phyloP scores from a whole-genome alignment of 2,113 vertebrate genomes.

The Antigone vipio region DNA sequence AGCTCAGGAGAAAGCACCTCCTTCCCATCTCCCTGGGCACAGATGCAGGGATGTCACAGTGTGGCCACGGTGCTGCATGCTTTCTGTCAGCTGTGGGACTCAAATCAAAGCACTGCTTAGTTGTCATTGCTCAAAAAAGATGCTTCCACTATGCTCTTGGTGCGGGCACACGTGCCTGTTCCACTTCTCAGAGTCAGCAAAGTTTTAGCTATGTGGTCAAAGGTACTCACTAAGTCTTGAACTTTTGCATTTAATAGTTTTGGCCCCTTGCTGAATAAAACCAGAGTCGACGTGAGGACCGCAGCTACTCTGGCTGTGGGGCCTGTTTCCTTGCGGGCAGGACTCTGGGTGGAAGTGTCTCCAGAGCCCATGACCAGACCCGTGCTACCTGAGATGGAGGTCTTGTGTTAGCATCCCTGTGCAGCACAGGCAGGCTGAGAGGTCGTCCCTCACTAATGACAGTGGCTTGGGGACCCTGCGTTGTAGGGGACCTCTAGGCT shows the following conservation, averaged over 20 bases:
- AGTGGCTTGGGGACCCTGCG: not conserved
- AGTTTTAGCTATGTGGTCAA: not conserved
- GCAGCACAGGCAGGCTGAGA: not conserved
- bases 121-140: not conserved
- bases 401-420: not conserved
- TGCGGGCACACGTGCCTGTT: not conserved
- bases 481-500: not conserved
- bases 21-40: not conserved
- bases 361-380: not conserved
- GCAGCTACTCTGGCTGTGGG: not conserved
- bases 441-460: not conserved
- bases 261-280: not conserved
- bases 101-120: not conserved
- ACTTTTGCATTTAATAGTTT: not conserved
- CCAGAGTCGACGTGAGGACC: not conserved
- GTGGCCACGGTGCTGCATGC: not conserved
- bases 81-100: not conserved
- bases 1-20: not conserved
- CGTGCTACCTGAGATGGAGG: not conserved
- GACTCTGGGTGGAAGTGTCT: not conserved
- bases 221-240: not conserved
- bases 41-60: not conserved
- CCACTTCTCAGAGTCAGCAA: not conserved
- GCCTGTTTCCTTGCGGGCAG: not conserved
- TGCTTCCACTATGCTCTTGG: not conserved